Evolutionary conservation across 2,797 vertebrate genomes (phyloP).

Genomic region (Bradypus variegatus): DNA sequence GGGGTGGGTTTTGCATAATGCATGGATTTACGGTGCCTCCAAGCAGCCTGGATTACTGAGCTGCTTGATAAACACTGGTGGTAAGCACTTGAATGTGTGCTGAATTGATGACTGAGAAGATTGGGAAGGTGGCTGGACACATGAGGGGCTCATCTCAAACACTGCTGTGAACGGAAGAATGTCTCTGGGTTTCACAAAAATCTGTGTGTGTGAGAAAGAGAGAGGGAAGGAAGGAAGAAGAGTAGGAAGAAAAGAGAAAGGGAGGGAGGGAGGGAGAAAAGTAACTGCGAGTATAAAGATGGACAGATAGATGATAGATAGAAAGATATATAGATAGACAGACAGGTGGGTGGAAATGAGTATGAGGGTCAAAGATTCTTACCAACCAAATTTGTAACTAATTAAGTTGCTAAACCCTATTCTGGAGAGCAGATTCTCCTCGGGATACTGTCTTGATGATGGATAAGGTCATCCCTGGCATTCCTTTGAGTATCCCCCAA

Average conservation of each 20-base stretch:
- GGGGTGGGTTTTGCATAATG: background rate
- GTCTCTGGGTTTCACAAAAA: background rate
- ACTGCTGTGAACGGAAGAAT: background rate
- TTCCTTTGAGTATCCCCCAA: background rate
- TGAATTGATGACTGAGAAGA: background rate
- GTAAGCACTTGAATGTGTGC: background rate
- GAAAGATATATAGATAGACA: background rate
- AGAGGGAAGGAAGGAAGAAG: background rate
- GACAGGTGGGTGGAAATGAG: background rate
- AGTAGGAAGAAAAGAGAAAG: background rate
- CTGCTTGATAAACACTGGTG: background rate
- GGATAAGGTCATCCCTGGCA: background rate
- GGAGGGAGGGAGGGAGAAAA: background rate
- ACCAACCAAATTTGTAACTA: too few relatives aligned
- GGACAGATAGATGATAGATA: too few relatives aligned
- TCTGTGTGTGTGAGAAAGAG: too few relatives aligned
- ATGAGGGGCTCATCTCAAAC: background rate
- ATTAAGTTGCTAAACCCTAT: background rate
- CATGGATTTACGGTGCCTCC: fast-evolving
- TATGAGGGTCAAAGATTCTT: background rate
- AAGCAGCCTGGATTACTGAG: background rate
- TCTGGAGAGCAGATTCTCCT: background rate
- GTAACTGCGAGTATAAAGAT: background rate
- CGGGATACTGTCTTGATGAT: background rate
- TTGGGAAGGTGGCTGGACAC: background rate